Evolutionary conservation across 2,888 invertebrate species (phyloP).

Genomic region (Megastigmus dorsalis): DNA sequence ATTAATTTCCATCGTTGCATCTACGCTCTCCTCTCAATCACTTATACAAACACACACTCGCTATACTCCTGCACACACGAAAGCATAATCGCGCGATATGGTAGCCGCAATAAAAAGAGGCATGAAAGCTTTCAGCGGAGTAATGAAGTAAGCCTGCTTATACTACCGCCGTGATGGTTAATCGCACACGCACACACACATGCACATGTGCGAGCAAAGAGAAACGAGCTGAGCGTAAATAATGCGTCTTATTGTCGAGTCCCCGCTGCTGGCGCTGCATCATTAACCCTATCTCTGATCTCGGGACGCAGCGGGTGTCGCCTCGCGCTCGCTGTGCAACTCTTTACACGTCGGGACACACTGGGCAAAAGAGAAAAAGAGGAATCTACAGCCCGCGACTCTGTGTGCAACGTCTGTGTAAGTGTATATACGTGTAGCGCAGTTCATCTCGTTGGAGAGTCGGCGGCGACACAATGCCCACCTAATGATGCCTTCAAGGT

Average conservation of each 20-base stretch:
- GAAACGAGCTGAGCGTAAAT: constrained; percentile 66
- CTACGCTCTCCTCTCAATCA: too few relatives aligned
- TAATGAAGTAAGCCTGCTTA: constrained; percentile 26
- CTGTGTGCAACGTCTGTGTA: too few relatives aligned
- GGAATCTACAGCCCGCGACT: too few relatives aligned
- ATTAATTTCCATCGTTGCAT: too few relatives aligned
- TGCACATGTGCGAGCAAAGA: constrained; percentile 45
- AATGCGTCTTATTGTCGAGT: constrained; percentile 70
- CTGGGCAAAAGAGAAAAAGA: too few relatives aligned
- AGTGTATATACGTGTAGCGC: too few relatives aligned
- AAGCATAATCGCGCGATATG: not conserved
- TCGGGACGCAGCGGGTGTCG: constrained; percentile 71
- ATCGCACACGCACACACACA: constrained; percentile 40
- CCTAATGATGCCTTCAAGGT: constrained; percentile 69
- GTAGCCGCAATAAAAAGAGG: not conserved
- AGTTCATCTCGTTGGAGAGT: too few relatives aligned
- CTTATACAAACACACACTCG: too few relatives aligned
- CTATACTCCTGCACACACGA: too few relatives aligned
- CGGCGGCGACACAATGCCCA: constrained; percentile 49
- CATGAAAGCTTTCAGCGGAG: not conserved
- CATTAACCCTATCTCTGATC: constrained; percentile 73
- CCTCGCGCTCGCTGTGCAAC: constrained; percentile 60
- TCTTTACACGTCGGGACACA: constrained; percentile 67
- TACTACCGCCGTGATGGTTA: constrained; percentile 26
- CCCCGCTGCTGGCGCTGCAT: constrained; percentile 64